phyloP scores from a whole-genome alignment of 2,113 vertebrate genomes.

The Poeciliopsis prolifica region DNA sequence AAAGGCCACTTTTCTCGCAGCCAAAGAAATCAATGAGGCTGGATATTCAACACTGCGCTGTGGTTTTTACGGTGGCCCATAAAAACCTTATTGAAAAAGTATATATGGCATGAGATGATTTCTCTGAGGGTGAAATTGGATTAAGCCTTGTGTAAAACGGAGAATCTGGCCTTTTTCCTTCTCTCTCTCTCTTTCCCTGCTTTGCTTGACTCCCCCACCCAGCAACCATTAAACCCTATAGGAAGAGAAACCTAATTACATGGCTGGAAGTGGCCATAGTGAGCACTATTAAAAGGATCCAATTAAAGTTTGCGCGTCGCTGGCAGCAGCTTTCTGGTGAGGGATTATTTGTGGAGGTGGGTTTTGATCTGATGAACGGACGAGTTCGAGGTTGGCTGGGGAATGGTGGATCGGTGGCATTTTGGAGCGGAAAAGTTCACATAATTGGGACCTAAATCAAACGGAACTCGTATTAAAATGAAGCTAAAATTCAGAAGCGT shows the following conservation, averaged over 20 bases:
- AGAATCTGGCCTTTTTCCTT: slow-evolving; percentile 52
- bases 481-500: slow-evolving; percentile 11
- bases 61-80: slow-evolving; percentile 69
- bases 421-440: slow-evolving; percentile 45
- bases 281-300: slow-evolving; percentile 75
- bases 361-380: slow-evolving; percentile 54
- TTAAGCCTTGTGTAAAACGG: slow-evolving; percentile 68
- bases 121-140: slow-evolving; percentile 73
- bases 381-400: slow-evolving; percentile 39
- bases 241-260: slow-evolving; percentile 72
- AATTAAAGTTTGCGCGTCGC: slow-evolving; percentile 68
- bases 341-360: slow-evolving; percentile 64
- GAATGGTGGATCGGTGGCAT: slow-evolving; percentile 23
- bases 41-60: slow-evolving; percentile 62
- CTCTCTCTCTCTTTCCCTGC: slow-evolving; percentile 5
- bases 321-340: slow-evolving; percentile 51
- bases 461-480: slow-evolving; percentile 44
- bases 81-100: slow-evolving; percentile 66
- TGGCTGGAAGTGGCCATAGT: slow-evolving; percentile 70
- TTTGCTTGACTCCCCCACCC: slow-evolving; percentile 25
- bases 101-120: slow-evolving; percentile 71
- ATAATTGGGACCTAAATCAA: slow-evolving; percentile 66
- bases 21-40: slow-evolving; percentile 68
- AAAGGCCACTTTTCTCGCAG: slow-evolving; percentile 25
- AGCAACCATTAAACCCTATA: slow-evolving; percentile 62